Evolutionary conservation across 2,113 vertebrate genomes (phyloP).

Genomic region (Erythrolamprus reginae): DNA sequence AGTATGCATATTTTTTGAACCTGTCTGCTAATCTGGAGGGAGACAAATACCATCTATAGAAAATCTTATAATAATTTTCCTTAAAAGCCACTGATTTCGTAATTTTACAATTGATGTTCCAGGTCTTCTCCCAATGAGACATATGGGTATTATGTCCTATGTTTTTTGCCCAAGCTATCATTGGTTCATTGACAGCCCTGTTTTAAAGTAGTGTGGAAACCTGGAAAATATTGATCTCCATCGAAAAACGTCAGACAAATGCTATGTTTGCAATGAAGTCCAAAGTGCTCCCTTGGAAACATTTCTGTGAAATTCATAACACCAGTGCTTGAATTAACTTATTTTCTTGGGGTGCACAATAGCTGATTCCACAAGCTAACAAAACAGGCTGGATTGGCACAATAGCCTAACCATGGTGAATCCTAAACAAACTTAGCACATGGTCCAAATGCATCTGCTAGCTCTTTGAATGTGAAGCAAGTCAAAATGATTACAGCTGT

Average conservation of each 20-base stretch:
- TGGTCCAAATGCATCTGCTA: neutral
- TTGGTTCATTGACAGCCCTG: too few relatives aligned
- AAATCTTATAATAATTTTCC: too few relatives aligned
- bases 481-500: rapidly evolving
- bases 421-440: neutral
- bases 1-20: too few relatives aligned
- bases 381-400: neutral
- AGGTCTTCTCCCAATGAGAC: too few relatives aligned
- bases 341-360: neutral
- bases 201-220: neutral
- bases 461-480: neutral
- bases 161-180: too few relatives aligned
- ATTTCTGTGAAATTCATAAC: neutral
- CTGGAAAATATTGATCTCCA: neutral
- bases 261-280: neutral
- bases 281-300: neutral
- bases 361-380: neutral
- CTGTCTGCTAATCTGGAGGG: too few relatives aligned
- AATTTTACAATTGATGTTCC: too few relatives aligned
- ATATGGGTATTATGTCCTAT: too few relatives aligned
- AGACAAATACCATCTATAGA: too few relatives aligned
- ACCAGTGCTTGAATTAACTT: neutral
- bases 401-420: neutral
- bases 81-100: too few relatives aligned
- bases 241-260: neutral